Evolutionary conservation across 2,113 vertebrate genomes (phyloP), one percentile per base, ranked within the genome.

Genomic region (Dicaeum eximium): DNA sequence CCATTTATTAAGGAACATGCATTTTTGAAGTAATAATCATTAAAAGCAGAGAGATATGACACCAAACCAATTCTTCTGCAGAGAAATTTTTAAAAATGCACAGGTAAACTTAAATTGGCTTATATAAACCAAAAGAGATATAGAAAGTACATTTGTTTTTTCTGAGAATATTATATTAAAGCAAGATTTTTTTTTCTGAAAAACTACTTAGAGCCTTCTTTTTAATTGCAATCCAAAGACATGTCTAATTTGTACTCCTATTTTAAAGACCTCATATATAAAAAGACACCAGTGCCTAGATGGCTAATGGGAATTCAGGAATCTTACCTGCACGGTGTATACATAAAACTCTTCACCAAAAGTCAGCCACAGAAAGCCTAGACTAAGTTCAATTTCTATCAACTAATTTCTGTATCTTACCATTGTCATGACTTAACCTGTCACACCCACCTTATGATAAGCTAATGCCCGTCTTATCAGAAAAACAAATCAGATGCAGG

Each of bases 1-100:
- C 35, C 75, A 81, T 95, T 96, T 96, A 90, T 93, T 84, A 95
- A 87, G 80, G 91, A 78, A 94, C 65, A 47, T 67, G 66, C 81
- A 85, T 86, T 92, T 88, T 60, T 93, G 71, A 96, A 97, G 88
- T 85, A 94, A 94, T 83, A 83, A 94, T 85, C 27, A 47, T 44
- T 60, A 82, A 48, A 91, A 88, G 24, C 31, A 57, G 45, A 71
- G 77, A 56, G 27, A 50, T 90, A 84, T 51, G 14, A 74, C 79
- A 79, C 9, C 31, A 95, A 70, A 56, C 7, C 14, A 84, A 61
- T 56, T 28, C n/a, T 51, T 88, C 73, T 56, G 69, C 77, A 95
- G 42, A 85, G 19, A 37, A 77, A 38, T 18, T 35, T 19, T 24
- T 25, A 40, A 38, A 80, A 22, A 28, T 37, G 13, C 35, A 37